A percentile compares a stretch with the other conserved stretches of the same genome.
Evolutionary conservation across 2,797 vertebrate species (phyloP).

Genomic region (Gouania willdenowi): DNA sequence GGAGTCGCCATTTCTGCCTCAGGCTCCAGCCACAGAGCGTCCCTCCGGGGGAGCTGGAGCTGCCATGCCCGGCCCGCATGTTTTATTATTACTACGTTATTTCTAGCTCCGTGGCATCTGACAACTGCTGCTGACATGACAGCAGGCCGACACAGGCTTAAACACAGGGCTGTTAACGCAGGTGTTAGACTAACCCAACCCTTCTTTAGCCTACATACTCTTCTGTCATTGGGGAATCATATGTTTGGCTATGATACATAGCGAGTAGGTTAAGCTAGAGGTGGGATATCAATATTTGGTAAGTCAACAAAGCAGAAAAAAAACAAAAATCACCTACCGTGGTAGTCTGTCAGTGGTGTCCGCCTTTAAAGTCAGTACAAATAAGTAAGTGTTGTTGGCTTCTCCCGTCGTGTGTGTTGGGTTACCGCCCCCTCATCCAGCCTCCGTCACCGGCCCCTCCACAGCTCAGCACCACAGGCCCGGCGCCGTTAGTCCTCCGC

Average conservation of each 20-base stretch:
- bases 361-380: too few relatives aligned
- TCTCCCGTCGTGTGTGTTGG: not conserved
- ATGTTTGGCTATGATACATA: not conserved
- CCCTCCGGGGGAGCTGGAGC: conserved; percentile 14
- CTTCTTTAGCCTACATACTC: too few relatives aligned
- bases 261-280: not conserved
- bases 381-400: too few relatives aligned
- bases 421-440: not conserved
- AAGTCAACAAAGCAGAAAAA: too few relatives aligned
- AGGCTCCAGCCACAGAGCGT: too few relatives aligned
- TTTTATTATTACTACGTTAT: conserved; percentile 52
- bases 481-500: not conserved
- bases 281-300: not conserved
- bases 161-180: conserved; percentile 5
- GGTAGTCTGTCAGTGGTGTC: too few relatives aligned
- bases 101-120: conserved; percentile 47
- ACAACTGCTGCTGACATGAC: conserved; percentile 51
- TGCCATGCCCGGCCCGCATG: conserved; percentile 19
- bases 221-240: too few relatives aligned
- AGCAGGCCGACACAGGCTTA: conserved; percentile 7
- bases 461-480: too few relatives aligned
- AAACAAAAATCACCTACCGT: not conserved
- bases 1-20: too few relatives aligned
- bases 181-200: conserved; percentile 9
- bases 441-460: not conserved